phyloP scores from a whole-genome alignment of 2,888 invertebrate genomes.

The Macaria liturata region DNA sequence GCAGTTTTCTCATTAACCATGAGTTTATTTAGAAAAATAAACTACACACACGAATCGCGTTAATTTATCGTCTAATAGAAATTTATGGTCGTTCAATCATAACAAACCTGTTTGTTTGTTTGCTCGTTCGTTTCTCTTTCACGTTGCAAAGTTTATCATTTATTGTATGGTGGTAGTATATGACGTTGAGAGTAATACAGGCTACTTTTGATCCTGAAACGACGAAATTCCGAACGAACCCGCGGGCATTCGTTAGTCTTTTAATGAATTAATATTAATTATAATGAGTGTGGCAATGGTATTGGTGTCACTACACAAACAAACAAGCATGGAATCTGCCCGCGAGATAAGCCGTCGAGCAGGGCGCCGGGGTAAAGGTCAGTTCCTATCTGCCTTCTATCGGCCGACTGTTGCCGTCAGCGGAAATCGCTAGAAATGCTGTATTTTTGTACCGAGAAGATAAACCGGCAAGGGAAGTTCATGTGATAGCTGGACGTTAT shows the following conservation, averaged over 20 bases:
- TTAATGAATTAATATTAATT: neutral
- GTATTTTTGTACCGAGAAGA: conserved; percentile 18
- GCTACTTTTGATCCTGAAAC: too few relatives aligned
- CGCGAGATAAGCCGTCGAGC: conserved; percentile 47
- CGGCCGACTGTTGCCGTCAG: conserved; percentile 34
- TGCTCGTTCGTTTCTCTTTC: too few relatives aligned
- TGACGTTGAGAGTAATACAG: too few relatives aligned
- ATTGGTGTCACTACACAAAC: conserved; percentile 15
- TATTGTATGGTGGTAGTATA: too few relatives aligned
- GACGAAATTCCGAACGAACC: too few relatives aligned
- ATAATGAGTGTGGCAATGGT: conserved; percentile 5
- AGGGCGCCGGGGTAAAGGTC: conserved; percentile 51
- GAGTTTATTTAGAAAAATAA: too few relatives aligned
- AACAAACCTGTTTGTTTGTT: too few relatives aligned
- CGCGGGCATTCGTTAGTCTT: too few relatives aligned
- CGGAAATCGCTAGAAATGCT: conserved; percentile 40
- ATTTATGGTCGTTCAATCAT: too few relatives aligned
- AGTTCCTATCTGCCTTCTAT: conserved; percentile 28
- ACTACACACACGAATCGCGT: too few relatives aligned
- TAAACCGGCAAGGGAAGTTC: conserved; percentile 25
- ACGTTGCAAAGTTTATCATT: too few relatives aligned
- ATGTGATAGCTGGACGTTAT: conserved; percentile 7
- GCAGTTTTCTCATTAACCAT: neutral
- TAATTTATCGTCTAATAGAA: too few relatives aligned
- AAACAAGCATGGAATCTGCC: conserved; percentile 38